A percentile compares a stretch with the other conserved stretches of the same genome.
Conservation (phyloP, 2,113 vertebrate genomes). For the Tupaia tana region DNA sequence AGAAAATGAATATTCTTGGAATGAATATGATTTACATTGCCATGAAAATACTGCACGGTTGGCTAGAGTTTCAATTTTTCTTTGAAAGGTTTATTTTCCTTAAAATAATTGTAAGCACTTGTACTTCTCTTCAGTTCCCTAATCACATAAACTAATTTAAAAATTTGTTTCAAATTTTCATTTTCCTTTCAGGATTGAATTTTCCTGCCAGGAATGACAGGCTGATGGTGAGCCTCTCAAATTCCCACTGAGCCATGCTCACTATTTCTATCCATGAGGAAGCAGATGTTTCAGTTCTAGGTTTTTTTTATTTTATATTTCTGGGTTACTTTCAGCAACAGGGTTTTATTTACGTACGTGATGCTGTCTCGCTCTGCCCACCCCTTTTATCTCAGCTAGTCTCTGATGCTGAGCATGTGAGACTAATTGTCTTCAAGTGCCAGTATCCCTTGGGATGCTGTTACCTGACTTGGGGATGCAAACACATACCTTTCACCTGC, state of each 20-base stretch:
- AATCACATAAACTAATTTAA: background rate
- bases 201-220: background rate
- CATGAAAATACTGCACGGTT: conserved; percentile 22
- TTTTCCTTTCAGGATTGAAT: background rate
- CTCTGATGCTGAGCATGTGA: background rate
- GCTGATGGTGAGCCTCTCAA: background rate
- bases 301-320: background rate
- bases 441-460: fast-evolving
- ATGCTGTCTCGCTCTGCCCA: background rate
- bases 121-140: background rate
- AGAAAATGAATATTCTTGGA: conserved; percentile 40
- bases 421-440: background rate
- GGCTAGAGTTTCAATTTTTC: conserved; percentile 4
- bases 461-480: background rate
- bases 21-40: background rate
- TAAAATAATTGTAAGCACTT: conserved; percentile 41
- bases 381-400: background rate
- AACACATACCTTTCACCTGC: conserved; percentile 95
- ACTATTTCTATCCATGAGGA: background rate
- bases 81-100: conserved; percentile 43
- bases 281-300: background rate
- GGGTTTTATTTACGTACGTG: conserved; percentile 15
- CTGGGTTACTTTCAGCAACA: background rate
- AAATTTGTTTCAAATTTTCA: background rate
- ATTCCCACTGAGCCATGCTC: background rate